Percentiles rank a stretch among this genome's conserved stretches.
phyloP scores from a whole-genome alignment of 2,888 invertebrate genomes.

The Leptogaster cylindrica region DNA sequence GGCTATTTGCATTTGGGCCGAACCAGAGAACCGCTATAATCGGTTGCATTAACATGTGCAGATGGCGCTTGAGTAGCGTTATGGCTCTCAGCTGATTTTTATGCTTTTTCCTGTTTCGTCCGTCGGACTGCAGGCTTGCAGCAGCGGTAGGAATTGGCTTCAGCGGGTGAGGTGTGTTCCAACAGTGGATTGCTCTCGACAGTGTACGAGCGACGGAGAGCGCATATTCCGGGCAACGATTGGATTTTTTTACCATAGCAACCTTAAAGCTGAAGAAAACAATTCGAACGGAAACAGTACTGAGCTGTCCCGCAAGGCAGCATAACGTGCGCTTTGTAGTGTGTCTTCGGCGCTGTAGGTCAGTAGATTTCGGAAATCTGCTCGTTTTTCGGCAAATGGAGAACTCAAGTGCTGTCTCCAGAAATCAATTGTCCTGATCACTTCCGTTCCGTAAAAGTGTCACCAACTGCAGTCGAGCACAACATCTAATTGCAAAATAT shows the following conservation, averaged over 20 bases:
- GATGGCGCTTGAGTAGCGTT: conserved; percentile 30
- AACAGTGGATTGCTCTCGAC: background rate
- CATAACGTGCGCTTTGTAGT: conserved; percentile 45
- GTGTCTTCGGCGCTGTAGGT: conserved; percentile 5
- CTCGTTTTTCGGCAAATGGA: too few species aligned
- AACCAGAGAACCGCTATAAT: conserved; percentile 30
- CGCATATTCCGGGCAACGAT: conserved; percentile 13
- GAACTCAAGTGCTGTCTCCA: too few species aligned
- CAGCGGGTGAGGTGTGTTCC: background rate
- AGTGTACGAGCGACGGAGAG: conserved; percentile 17
- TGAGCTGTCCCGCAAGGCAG: conserved; percentile 48
- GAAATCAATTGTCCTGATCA: background rate
- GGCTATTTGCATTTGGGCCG: conserved; percentile 15
- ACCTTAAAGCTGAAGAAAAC: conserved; percentile 43
- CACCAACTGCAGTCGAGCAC: background rate
- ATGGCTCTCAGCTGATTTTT: conserved; percentile 30
- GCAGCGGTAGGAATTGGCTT: background rate
- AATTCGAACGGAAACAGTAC: conserved; percentile 47
- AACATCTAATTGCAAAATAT: background rate
- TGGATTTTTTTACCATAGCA: conserved; percentile 22
- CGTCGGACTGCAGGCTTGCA: background rate
- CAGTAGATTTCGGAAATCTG: too few species aligned
- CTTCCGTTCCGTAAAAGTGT: background rate
- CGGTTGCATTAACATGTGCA: conserved; percentile 19
- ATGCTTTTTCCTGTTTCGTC: background rate